Conservation (phyloP, 30 jellyfish, hydroid and myxozoan species). For the Catostylus mosaicus region DNA sequence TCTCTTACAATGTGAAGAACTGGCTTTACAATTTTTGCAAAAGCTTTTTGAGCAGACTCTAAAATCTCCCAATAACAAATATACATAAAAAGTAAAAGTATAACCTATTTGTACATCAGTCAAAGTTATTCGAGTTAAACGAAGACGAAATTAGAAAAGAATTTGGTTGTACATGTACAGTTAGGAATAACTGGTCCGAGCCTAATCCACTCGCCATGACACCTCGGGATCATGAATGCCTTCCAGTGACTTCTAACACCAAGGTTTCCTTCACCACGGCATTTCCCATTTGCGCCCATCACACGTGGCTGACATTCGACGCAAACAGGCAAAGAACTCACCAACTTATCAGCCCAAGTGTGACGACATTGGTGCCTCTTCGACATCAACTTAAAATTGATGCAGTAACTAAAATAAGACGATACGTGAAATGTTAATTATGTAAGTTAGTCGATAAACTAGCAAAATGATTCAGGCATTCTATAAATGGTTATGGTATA, state of each 20-base stretch:
- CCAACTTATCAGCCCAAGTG: constrained; percentile 90
- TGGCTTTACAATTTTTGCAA: background rate
- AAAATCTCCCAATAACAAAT: background rate
- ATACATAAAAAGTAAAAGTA: background rate
- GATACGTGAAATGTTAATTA: too few species aligned
- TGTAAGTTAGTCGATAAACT: too few species aligned
- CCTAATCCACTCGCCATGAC: constrained; percentile 97
- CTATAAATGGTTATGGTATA: too few species aligned
- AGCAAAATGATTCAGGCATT: too few species aligned
- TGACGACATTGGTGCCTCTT: constrained; percentile 66
- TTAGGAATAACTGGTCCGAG: constrained; percentile 93
- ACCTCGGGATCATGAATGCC: constrained; percentile 86
- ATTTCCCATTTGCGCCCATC: constrained; percentile 83
- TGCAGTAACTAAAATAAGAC: constrained; percentile 51
- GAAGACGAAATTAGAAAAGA: constrained; percentile 88
- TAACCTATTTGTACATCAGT: constrained; percentile 7
- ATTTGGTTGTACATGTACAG: constrained; percentile 86
- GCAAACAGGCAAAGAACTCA: constrained; percentile 76
- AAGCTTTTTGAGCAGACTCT: background rate
- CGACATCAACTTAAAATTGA: constrained; percentile 65
- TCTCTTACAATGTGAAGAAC: background rate
- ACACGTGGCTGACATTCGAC: constrained; percentile 97
- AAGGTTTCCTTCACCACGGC: constrained; percentile 95
- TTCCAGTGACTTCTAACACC: constrained; percentile 94
- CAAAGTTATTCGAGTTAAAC: constrained; percentile 48